Base-by-base conservation (phyloP, 1,140 invertebrate species). In the Phortica variegata region DNA sequence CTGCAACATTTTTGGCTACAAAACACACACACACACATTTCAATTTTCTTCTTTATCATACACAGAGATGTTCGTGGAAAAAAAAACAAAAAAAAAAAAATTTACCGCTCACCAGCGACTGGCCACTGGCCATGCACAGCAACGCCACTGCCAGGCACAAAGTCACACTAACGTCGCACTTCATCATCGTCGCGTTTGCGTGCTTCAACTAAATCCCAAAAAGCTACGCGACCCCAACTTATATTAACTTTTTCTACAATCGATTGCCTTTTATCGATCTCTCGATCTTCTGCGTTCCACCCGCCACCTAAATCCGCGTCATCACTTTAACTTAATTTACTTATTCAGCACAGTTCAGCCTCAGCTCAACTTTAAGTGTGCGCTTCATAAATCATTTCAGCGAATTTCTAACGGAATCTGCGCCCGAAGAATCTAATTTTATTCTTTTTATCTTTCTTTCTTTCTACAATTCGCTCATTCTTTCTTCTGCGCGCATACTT, bases 81-180 rank as follows among this genome's bases (percentile, higher is more conserved):
- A 16, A n/a, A 42, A 45, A 38, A 38, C 3, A 15, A 16, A 18
- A 38, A 39, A 68, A n/a, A 68, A 63, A 68, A 66, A 66, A 68
- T 68, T 68, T 68, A 68, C 63, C 63, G 63, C 63, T 68, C 63
- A 68, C 63, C 63, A 68, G 65, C 52, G 63, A 40, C 39, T 46
- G 60, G 60, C 59, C 60, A 48, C 63, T 51, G 65, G 49, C 56
- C 56, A 58, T 31, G 49, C 52, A 43, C 4, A 6, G 6, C 56
- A 53, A 44, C 41, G 57, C 52, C 40, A 68, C 63, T 47, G 59
- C 59, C 59, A 66, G 52, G 10, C 29, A 61, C 44, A 47, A 54
- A 4, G 61, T 39, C 46, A 43, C 47, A 47, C 23, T 51, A 53
- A 43, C 36, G 47, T 53, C 20, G 26, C 45, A 46, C 10, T 48